Base-by-base conservation (phyloP, 2,113 vertebrate species). In the Urocynchramus pylzowi region DNA sequence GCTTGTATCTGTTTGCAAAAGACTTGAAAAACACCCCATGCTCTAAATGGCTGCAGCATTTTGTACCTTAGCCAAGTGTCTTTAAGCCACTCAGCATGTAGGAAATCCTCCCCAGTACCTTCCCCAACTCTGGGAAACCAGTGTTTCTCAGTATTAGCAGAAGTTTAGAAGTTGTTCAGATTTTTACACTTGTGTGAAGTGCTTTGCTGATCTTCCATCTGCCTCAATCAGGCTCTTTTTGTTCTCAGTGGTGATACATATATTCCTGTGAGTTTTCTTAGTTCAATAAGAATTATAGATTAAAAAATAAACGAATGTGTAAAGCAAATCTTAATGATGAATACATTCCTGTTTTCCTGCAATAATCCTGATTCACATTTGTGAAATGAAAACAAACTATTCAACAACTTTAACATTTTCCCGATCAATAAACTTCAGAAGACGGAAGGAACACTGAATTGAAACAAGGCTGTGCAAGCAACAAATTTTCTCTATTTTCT, bases 221-320 rank as follows among this genome's bases (percentile, higher is more conserved):
- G 64, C 52, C 41, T 96, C 90, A 76, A 78, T 92, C 79, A 89
- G 65, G 73, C 76, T 92, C 80, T 92, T 92, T 95, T 78, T 96
- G 92, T 96, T 96, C 90, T 94, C 30, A 1, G 31, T 31, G 68
- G 79, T 82, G 90, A 88, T 90, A 86, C 37, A 64, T 37, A 89
- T 49, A 94, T 59, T 60, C 96, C 85, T 84, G 64, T 35, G 93
- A 93, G 80, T 82, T 84, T 87, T 90, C 88, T 85, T 78, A 90
- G 90, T 94, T 96, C 90, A 94, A 84, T 93, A 95, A 76, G 93
- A 96, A 96, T 96, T 97, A 95, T 89, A 97, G 95, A 96, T 96
- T 93, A 94, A 96, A 97, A 97, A 96, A 93, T 84, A 95, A 95
- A 95, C 60, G 93, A 95, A 87, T 75, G 90, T 94, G 90, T 96